phyloP scores from a whole-genome alignment of 2,888 invertebrate species.

The Zaprionus obscuricornis region DNA sequence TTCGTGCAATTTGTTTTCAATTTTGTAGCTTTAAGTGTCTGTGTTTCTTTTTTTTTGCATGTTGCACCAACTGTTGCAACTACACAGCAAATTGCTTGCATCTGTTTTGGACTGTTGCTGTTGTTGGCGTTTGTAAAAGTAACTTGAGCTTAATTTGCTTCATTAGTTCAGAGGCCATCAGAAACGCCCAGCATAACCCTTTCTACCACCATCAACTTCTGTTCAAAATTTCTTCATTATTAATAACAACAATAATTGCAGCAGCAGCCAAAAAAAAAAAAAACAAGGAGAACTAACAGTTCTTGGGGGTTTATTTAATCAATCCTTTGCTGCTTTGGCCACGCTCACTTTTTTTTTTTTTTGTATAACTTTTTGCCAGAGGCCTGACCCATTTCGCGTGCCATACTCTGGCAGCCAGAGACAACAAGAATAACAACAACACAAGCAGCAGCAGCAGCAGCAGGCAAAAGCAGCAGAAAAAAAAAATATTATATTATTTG shows the following conservation, averaged over 20 bases:
- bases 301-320: conserved; percentile 53
- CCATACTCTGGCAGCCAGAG: conserved; percentile 25
- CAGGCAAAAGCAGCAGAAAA: conserved; percentile 18
- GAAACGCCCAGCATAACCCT: conserved; percentile 18
- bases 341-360: conserved; percentile 58
- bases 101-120: conserved; percentile 29
- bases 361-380: conserved; percentile 12
- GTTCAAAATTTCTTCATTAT: conserved; percentile 57
- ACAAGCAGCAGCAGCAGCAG: conserved; percentile 5
- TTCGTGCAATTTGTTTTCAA: conserved; percentile 66
- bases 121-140: conserved; percentile 3
- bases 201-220: conserved; percentile 22
- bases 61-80: conserved; percentile 58
- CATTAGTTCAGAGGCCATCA: conserved; percentile 39
- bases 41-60: conserved; percentile 37
- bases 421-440: conserved; percentile 5
- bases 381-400: conserved; percentile 69
- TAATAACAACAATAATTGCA: conserved; percentile 25
- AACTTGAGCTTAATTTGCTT: conserved; percentile 7
- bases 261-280: neutral
- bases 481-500: conserved; percentile 66
- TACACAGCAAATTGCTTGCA: conserved; percentile 49
- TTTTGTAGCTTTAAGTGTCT: conserved; percentile 37
- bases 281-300: conserved; percentile 14
- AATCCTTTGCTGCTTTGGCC: conserved; percentile 33